A percentile compares a stretch with the other conserved stretches of the same genome.
phyloP scores from a whole-genome alignment of 2,888 invertebrate species.

The Drosophila silvestris region DNA sequence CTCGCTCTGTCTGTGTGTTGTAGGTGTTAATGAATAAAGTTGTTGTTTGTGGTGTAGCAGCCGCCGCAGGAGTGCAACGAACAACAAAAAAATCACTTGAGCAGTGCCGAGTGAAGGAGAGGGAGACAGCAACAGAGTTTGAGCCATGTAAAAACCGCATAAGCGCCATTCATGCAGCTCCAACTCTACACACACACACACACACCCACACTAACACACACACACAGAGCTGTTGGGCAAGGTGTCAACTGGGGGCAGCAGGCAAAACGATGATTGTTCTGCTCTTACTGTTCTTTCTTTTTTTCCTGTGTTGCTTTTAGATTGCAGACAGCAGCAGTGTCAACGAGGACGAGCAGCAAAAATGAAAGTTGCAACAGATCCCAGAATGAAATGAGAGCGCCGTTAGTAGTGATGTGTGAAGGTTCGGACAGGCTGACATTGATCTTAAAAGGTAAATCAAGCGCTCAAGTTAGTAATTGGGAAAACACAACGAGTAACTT shows the following conservation, averaged over 20 bases:
- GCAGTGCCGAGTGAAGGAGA: slow-evolving; percentile 15
- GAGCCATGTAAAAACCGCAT: slow-evolving; percentile 60
- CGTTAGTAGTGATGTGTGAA: slow-evolving; percentile 5
- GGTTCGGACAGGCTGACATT: not conserved
- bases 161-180: slow-evolving; percentile 68
- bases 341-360: slow-evolving; percentile 30
- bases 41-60: slow-evolving; percentile 74
- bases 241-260: slow-evolving; percentile 70
- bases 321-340: slow-evolving; percentile 34
- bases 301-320: slow-evolving; percentile 19
- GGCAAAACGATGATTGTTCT: slow-evolving; percentile 71
- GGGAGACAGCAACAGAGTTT: slow-evolving; percentile 18
- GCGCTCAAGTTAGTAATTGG: not conserved
- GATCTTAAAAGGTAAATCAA: not conserved
- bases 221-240: slow-evolving; percentile 50
- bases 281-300: slow-evolving; percentile 23
- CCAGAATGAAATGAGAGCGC: slow-evolving; percentile 4
- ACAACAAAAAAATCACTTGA: slow-evolving; percentile 30
- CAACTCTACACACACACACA: slow-evolving; percentile 38
- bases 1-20: slow-evolving; percentile 43
- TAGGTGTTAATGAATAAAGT: slow-evolving; percentile 82
- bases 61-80: slow-evolving; percentile 59
- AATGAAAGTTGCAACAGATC: not conserved
- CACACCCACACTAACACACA: slow-evolving; percentile 24
- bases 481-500: not conserved